phyloP scores from a whole-genome alignment of 2,113 vertebrate genomes.

The Notothenia coriiceps region DNA sequence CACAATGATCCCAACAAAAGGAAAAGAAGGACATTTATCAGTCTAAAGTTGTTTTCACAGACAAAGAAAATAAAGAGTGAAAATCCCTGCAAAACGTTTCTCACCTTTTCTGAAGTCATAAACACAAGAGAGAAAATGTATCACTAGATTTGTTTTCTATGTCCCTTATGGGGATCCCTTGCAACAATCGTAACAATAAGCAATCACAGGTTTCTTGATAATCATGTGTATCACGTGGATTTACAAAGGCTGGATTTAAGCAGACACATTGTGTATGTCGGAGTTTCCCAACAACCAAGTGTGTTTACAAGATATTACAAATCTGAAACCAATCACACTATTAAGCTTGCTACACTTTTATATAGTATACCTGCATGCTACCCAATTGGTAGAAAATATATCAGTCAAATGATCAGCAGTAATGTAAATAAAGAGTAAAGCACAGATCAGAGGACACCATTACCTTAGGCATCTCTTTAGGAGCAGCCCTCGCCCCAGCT shows the following conservation, averaged over 20 bases:
- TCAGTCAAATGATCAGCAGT: conserved; percentile 18
- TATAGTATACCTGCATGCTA: neutral
- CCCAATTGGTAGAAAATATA: neutral
- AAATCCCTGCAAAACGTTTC: too few relatives aligned
- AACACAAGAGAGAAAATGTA: too few relatives aligned
- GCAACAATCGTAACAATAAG: neutral
- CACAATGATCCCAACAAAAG: too few relatives aligned
- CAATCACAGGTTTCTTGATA: neutral
- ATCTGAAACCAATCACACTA: neutral
- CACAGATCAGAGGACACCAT: conserved; percentile 1
- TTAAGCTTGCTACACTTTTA: neutral
- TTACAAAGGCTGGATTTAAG: neutral
- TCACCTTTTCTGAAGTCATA: too few relatives aligned
- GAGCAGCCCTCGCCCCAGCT: conserved; percentile 18
- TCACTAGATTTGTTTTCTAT: too few relatives aligned
- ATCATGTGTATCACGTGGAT: conserved; percentile 4
- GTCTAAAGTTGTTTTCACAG: too few relatives aligned
- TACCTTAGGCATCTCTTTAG: conserved; percentile 52
- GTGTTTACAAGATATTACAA: neutral
- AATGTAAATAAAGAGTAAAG: conserved; percentile 19
- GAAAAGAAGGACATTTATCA: too few relatives aligned
- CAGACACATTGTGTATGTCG: neutral
- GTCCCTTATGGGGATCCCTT: too few relatives aligned
- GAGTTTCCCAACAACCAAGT: neutral
- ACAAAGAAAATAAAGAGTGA: too few relatives aligned